Evolutionary conservation across 2,888 invertebrate species (phyloP).

Genomic region (Xanthostigma xanthostigma): DNA sequence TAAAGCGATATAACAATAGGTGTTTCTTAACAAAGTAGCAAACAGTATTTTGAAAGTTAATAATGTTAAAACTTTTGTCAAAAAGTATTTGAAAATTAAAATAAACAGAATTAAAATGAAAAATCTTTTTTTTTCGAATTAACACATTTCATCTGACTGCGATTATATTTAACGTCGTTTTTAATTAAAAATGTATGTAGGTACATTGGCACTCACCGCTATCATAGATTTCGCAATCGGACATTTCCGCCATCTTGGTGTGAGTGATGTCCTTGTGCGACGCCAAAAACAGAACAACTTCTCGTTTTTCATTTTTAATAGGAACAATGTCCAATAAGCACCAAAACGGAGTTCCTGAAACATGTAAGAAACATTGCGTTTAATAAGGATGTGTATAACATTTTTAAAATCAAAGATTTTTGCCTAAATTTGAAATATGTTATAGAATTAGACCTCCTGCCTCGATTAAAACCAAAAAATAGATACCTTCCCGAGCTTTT

Average conservation of each 20-base stretch:
- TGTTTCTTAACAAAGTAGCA: too few relatives aligned
- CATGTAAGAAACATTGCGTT: conserved; percentile 5
- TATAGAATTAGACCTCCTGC: too few relatives aligned
- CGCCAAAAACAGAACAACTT: conserved; percentile 89
- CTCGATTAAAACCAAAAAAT: too few relatives aligned
- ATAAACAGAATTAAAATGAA: conserved; percentile 20
- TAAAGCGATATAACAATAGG: too few relatives aligned
- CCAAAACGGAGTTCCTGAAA: conserved; percentile 80
- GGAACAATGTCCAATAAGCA: conserved; percentile 94
- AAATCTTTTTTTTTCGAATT: conserved; percentile 22
- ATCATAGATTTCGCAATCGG: conserved; percentile 70
- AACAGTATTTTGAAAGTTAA: too few relatives aligned
- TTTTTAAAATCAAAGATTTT: too few relatives aligned
- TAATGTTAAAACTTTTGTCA: too few relatives aligned
- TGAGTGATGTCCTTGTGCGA: conserved; percentile 94
- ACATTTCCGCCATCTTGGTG: conserved; percentile 78
- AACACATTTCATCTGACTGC: neutral
- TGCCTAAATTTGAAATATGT: too few relatives aligned
- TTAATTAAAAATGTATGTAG: neutral
- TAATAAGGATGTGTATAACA: too few relatives aligned
- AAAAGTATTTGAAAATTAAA: neutral
- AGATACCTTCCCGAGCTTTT: too few relatives aligned
- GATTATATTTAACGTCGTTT: too few relatives aligned
- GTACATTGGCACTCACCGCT: conserved; percentile 53
- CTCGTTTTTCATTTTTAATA: conserved; percentile 95